A percentile compares a stretch with the other conserved stretches of the same genome.
Conservation (phyloP, 2,113 vertebrate genomes). For the Lasiurus borealis region DNA sequence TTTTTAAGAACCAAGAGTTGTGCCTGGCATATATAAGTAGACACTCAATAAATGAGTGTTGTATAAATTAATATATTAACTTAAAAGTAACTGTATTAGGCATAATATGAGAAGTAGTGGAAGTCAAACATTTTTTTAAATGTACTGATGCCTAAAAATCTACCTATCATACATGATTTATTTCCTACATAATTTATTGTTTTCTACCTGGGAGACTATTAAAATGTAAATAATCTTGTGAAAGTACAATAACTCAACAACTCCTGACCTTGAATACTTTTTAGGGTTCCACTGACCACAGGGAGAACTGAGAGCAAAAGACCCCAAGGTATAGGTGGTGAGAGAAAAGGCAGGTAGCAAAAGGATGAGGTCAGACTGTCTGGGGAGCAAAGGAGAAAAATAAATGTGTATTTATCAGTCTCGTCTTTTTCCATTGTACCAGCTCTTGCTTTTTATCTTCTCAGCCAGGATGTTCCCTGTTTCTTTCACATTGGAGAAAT, state of each 20-base stretch:
- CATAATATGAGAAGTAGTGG: not conserved
- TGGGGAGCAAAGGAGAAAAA: not conserved
- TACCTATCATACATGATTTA: not conserved
- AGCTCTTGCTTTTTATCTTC: not conserved
- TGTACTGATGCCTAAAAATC: slow-evolving; percentile 3
- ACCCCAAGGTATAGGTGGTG: not conserved
- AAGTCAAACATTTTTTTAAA: not conserved
- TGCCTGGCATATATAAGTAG: not conserved
- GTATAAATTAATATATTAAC: not conserved
- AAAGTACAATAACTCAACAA: not conserved
- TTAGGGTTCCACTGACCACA: not conserved
- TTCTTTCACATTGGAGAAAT: not conserved
- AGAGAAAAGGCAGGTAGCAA: not conserved
- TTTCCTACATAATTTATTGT: slow-evolving; percentile 23
- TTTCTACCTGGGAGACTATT: not conserved
- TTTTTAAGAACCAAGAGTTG: not conserved
- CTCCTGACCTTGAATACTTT: slow-evolving; percentile 2
- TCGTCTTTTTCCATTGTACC: not conserved
- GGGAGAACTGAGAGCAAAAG: not conserved
- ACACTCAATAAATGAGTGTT: not conserved
- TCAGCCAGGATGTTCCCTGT: not conserved
- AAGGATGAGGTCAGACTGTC: not conserved
- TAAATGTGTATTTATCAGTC: not conserved
- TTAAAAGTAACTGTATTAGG: not conserved
- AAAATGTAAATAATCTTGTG: not conserved